Evolutionary conservation across 2,888 invertebrate genomes (phyloP).

Genomic region (Vanessa cardui): DNA sequence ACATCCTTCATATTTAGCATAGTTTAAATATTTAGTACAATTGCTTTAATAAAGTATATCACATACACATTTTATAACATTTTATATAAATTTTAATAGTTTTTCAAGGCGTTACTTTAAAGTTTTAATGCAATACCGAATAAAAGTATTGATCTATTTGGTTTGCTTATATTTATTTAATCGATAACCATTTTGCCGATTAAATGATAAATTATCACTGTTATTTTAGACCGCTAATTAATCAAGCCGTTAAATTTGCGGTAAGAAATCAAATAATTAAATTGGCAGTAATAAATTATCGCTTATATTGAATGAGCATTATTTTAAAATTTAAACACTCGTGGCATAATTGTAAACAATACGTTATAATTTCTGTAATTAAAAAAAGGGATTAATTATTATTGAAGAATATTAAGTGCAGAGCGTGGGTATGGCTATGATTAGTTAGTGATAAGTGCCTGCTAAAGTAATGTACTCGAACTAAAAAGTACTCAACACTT

Average conservation of each 20-base stretch:
- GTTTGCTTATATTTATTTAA: no score
- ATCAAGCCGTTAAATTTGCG: neutral
- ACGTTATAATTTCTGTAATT: constrained; percentile 2
- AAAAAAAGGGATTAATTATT: neutral
- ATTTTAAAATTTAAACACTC: no score
- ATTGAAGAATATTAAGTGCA: constrained; percentile 49
- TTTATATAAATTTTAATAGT: no score
- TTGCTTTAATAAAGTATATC: no score
- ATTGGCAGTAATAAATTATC: neutral
- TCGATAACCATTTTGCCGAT: no score
- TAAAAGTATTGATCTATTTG: no score
- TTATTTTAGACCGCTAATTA: neutral
- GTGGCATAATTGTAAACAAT: neutral
- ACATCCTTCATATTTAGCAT: neutral
- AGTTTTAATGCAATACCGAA: no score
- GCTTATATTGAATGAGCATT: neutral
- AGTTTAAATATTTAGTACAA: no score
- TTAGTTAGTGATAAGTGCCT: constrained; percentile 35
- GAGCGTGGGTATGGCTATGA: constrained; percentile 65
- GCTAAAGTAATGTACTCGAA: constrained; percentile 38
- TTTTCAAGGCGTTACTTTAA: no score
- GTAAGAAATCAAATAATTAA: neutral
- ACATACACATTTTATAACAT: no score
- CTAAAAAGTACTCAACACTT: constrained; percentile 35
- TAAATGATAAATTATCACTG: neutral